These are phyloP conservation scores for Climacteris rufus DNA, from an alignment of 2,113 vertebrate species.

Conservation along the genomic window DNA sequence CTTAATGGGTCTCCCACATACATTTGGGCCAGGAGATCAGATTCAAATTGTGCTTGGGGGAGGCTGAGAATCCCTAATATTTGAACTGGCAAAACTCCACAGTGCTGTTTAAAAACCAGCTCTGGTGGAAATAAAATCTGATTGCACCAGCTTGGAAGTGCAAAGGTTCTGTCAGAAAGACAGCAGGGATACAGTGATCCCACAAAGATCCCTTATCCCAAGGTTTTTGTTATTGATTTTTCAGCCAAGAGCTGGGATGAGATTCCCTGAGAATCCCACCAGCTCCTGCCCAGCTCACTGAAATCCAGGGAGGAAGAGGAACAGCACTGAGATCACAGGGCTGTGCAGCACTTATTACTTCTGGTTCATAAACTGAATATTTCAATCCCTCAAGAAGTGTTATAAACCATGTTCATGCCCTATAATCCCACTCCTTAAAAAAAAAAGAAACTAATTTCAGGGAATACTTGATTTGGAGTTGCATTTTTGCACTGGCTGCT, in stretches of 20 bases:
- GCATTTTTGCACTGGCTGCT: background rate
- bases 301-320: background rate
- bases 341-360: background rate
- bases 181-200: background rate
- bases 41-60: background rate
- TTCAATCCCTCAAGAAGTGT: background rate
- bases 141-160: background rate
- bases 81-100: conserved; percentile 26
- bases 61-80: conserved; percentile 5
- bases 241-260: background rate
- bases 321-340: background rate
- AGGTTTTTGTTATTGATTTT: background rate
- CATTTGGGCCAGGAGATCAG: background rate
- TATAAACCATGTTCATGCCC: background rate
- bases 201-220: background rate
- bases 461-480: background rate
- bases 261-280: background rate
- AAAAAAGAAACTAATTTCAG: background rate
- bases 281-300: background rate
- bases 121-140: background rate
- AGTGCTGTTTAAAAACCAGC: background rate
- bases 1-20: conserved; percentile 4
- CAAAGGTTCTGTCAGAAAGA: background rate
- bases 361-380: background rate
- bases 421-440: background rate